phyloP scores from a whole-genome alignment of 2,888 invertebrate genomes.

The Antitype chi region DNA sequence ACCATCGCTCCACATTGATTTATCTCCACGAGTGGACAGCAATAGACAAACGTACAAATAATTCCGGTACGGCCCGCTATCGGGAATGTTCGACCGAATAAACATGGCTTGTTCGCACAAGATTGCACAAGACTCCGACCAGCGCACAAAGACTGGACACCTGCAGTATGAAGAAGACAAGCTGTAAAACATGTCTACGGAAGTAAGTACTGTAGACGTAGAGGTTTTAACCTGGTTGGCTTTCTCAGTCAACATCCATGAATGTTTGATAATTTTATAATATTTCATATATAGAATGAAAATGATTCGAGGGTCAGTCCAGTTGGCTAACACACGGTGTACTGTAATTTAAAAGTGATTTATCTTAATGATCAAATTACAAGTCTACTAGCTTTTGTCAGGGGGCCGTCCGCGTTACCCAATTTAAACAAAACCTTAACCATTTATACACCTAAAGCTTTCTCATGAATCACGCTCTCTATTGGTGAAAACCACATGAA shows the following conservation, averaged over 20 bases:
- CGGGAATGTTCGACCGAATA: conserved; percentile 63
- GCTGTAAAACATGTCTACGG: neutral
- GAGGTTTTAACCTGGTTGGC: neutral
- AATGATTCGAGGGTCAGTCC: neutral
- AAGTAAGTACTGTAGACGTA: neutral
- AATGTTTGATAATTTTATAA: neutral
- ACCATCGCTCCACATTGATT: conserved; percentile 44
- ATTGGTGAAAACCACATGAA: too few relatives aligned
- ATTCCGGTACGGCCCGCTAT: conserved; percentile 48
- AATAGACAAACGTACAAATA: conserved; percentile 60
- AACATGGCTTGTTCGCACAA: conserved; percentile 64
- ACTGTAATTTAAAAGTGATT: too few relatives aligned
- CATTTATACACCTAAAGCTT: too few relatives aligned
- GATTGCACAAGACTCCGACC: conserved; percentile 58
- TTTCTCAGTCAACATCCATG: neutral
- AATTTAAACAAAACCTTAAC: too few relatives aligned
- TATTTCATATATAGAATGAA: neutral
- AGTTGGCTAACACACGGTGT: neutral
- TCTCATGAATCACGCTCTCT: too few relatives aligned
- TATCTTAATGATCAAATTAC: neutral
- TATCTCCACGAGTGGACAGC: conserved; percentile 50
- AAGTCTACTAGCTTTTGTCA: neutral
- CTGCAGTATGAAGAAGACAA: conserved; percentile 38
- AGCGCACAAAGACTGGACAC: conserved; percentile 33
- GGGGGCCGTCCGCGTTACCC: too few relatives aligned